Evolutionary conservation across 2,888 invertebrate genomes (phyloP).

Genomic region (Hyposoter dolosus): DNA sequence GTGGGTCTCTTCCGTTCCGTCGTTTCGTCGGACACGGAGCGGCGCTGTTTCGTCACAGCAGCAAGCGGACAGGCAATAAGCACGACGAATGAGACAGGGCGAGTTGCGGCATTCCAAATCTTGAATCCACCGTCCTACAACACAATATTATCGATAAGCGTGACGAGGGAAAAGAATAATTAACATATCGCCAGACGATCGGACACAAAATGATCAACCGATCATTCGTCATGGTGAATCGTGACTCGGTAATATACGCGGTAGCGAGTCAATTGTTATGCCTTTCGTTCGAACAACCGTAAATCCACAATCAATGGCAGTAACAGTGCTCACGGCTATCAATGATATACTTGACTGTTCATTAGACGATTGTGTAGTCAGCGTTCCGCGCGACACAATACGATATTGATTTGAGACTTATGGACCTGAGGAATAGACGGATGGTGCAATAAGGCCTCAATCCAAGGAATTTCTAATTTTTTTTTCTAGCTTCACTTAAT

Average conservation of each 20-base stretch:
- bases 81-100: not conserved
- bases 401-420: not conserved
- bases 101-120: not conserved
- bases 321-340: too few relatives aligned
- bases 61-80: not conserved
- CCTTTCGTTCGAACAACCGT: too few relatives aligned
- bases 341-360: not conserved
- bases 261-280: not conserved
- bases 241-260: conserved; percentile 23
- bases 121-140: conserved; percentile 32
- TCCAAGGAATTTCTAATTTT: too few relatives aligned
- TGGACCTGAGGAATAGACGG: not conserved
- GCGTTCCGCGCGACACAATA: not conserved
- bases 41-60: not conserved
- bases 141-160: conserved; percentile 27
- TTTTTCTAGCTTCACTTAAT: too few relatives aligned
- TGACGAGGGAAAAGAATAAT: conserved; percentile 33
- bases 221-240: conserved; percentile 53
- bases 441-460: not conserved
- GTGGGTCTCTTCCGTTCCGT: too few relatives aligned
- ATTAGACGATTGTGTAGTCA: not conserved
- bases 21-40: too few relatives aligned
- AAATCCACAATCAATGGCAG: too few relatives aligned
- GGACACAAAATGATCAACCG: conserved; percentile 25
- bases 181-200: conserved; percentile 23